A percentile compares a stretch with the other conserved stretches of the same genome.
These are phyloP conservation scores for Calliopum simillimum DNA, from an alignment of 2,888 invertebrate genomes.

Conservation along the genomic window DNA sequence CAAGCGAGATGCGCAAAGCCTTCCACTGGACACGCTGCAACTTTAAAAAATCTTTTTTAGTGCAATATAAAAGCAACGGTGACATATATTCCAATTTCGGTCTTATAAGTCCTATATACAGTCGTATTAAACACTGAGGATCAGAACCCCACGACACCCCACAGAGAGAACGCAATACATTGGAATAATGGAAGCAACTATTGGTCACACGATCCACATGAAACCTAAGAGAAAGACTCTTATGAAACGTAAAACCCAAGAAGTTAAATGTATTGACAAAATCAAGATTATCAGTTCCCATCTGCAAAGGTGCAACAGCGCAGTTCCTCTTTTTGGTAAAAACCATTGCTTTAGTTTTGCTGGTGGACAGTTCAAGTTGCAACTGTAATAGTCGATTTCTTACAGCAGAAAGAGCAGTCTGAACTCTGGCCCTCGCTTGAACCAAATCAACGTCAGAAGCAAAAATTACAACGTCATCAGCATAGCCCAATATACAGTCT, in stretches of 20 bases:
- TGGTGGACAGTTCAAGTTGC: slow-evolving; percentile 5
- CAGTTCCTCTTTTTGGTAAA: background rate
- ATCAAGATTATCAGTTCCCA: background rate
- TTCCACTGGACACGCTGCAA: too few relatives aligned
- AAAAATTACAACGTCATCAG: slow-evolving; percentile 20
- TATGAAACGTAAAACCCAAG: slow-evolving; percentile 16
- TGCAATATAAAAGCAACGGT: too few relatives aligned
- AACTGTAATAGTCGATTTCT: background rate
- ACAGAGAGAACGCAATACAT: too few relatives aligned
- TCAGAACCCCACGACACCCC: too few relatives aligned
- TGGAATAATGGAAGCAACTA: slow-evolving; percentile 4
- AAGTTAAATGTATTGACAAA: slow-evolving; percentile 18
- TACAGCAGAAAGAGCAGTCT: slow-evolving; percentile 3
- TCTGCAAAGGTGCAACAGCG: background rate
- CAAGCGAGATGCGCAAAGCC: too few relatives aligned
- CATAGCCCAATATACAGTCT: too few relatives aligned
- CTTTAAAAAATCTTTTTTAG: too few relatives aligned
- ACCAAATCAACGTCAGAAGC: background rate
- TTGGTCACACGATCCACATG: slow-evolving; percentile 14
- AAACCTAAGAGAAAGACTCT: background rate
- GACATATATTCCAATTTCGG: slow-evolving; percentile 31
- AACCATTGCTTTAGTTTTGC: slow-evolving; percentile 18
- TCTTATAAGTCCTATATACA: slow-evolving; percentile 22
- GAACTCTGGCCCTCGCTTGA: background rate
- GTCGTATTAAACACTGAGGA: too few relatives aligned